Evolutionary conservation across 2,113 vertebrate genomes (phyloP).

Genomic region (Alethe castanea): DNA sequence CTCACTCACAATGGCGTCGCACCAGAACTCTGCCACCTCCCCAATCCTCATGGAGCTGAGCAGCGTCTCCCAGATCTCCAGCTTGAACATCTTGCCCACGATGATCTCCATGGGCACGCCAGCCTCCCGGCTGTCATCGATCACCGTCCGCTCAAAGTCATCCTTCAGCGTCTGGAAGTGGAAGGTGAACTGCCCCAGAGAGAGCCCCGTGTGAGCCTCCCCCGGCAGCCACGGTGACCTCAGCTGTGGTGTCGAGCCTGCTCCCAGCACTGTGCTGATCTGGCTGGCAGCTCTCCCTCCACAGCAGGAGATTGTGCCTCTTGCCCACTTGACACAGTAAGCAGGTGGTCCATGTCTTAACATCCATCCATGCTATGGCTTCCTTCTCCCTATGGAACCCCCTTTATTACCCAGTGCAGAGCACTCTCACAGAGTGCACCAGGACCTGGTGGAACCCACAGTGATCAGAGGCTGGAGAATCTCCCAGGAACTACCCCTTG

Average conservation of each 20-base stretch:
- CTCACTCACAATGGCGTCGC: constrained; percentile 79
- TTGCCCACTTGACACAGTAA: not conserved
- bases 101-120: constrained; percentile 83
- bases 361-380: accelerated
- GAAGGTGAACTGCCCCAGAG: constrained; percentile 77
- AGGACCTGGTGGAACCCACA: not conserved
- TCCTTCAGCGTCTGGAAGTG: constrained; percentile 86
- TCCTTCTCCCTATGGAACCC: not conserved
- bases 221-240: accelerated
- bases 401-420: not conserved
- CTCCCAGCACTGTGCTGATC: not conserved
- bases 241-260: not conserved
- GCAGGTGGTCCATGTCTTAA: not conserved
- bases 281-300: not conserved
- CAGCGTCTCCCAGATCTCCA: constrained; percentile 86
- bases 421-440: not conserved
- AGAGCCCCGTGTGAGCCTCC: not conserved
- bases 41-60: constrained; percentile 83
- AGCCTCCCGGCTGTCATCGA: constrained; percentile 81
- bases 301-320: not conserved
- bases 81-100: constrained; percentile 88
- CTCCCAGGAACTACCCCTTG: not conserved
- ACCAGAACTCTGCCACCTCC: constrained; percentile 90
- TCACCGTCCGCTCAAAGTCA: constrained; percentile 82
- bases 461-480: not conserved